Evolutionary conservation across 2,888 invertebrate species (phyloP), one percentile per base, ranked within the genome.

Genomic region (Andrena trimmerana): DNA sequence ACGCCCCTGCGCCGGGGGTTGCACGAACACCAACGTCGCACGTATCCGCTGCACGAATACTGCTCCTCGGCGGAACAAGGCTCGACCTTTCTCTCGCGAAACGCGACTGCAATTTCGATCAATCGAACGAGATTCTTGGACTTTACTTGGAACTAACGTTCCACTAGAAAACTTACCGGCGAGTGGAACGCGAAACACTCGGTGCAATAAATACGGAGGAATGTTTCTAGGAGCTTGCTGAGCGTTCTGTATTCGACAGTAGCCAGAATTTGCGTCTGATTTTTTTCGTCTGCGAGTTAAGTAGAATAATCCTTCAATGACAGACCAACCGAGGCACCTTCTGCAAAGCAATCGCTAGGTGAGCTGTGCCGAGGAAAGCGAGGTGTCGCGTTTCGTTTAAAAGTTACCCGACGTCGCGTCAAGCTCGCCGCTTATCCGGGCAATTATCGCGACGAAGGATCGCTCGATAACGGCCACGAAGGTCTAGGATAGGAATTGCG

Each of bases 401-500:
- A 33, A 13, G n/a, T n/a, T 29, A 48, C 27, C 42, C 33, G 59
- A 48, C 50, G 62, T 16, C 20, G 72, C 33, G 8, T 27, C n/a
- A 24, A 36, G 50, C 75, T 82, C 48, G 24, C 16, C 70, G 70
- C 57, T 78, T 83, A 52, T 62, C 78, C 57, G 24, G 13, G 8
- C 62, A 79, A 76, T 84, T 76, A 84, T 78, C 81, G 72, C 50
- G 63, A n/a, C 74, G 48, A 59, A 33, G 80, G 75, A 78, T 78
- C 78, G 80, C 48, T 57, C 81, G 84, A 86, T 86, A 80, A 62
- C 75, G 27, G 62, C n/a, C 81, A 70, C 82, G 84, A 89, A 88
- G 88, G 88, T 88, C 88, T 88, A 88, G 88, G 88, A 89, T 88
- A 88, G 86, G 83, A 86, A 86, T 88, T 87, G 89, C 88, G 86